Evolutionary conservation across 2,888 invertebrate species (phyloP).

Genomic region (Danaus chrysippus): DNA sequence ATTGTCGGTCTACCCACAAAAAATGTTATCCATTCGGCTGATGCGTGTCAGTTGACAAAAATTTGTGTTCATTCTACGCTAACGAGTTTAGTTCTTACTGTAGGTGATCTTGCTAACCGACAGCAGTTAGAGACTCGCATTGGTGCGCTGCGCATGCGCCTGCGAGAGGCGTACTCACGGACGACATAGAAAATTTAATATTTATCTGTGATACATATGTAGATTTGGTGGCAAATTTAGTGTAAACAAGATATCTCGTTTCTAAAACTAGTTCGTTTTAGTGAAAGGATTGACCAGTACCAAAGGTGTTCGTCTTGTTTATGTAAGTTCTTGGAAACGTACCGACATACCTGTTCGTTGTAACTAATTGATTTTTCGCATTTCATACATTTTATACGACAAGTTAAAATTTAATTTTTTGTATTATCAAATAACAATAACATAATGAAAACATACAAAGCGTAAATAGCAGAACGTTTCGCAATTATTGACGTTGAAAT

Average conservation of each 20-base stretch:
- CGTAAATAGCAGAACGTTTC: conserved; percentile 1
- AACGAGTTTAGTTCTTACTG: conserved; percentile 24
- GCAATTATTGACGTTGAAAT: too few species aligned
- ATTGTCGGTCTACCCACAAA: conserved; percentile 15
- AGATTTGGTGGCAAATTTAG: conserved; percentile 51
- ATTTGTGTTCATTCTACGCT: conserved; percentile 11
- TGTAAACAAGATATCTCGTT: conserved; percentile 40
- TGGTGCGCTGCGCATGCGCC: conserved; percentile 68
- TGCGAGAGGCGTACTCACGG: conserved; percentile 35
- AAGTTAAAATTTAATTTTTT: conserved; percentile 10
- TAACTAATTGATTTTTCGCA: conserved; percentile 32
- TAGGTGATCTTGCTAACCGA: conserved; percentile 30
- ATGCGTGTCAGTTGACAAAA: conserved; percentile 21
- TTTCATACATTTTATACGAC: conserved; percentile 12
- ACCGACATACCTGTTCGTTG: conserved; percentile 21
- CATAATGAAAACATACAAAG: conserved; percentile 7
- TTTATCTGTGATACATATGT: conserved; percentile 37
- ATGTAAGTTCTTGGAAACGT: conserved; percentile 58
- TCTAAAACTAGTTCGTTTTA: conserved; percentile 38
- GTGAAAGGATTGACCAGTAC: conserved; percentile 45
- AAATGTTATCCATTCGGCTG: conserved; percentile 13
- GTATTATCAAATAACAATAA: conserved; percentile 3
- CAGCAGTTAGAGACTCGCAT: conserved; percentile 63
- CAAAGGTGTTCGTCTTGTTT: conserved; percentile 41
- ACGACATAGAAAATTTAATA: not conserved